phyloP scores from a whole-genome alignment of 2,797 vertebrate genomes.

The Tadarida brasiliensis region DNA sequence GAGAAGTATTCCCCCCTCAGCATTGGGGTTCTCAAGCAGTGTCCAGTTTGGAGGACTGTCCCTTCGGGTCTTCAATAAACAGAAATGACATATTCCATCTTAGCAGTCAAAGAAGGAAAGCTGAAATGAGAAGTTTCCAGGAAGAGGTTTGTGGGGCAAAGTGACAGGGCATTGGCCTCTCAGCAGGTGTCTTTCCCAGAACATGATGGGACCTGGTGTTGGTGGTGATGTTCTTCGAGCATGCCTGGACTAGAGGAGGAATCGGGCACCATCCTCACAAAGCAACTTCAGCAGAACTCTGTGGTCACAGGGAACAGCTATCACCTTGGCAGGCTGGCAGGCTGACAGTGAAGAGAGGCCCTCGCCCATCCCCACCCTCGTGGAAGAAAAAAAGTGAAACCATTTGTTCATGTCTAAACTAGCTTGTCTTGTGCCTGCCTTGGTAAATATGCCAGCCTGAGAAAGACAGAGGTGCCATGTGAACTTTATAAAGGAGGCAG shows the following conservation, averaged over 20 bases:
- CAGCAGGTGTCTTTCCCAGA: background rate
- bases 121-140: background rate
- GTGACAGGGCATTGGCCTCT: background rate
- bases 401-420: background rate
- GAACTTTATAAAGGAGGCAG: background rate
- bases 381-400: background rate
- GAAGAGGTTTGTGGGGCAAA: background rate
- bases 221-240: background rate
- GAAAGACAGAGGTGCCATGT: background rate
- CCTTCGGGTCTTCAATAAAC: background rate
- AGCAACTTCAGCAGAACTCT: background rate
- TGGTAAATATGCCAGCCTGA: background rate
- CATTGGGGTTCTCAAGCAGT: background rate
- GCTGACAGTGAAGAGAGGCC: background rate
- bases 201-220: background rate
- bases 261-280: background rate
- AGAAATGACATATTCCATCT: constrained; percentile 40
- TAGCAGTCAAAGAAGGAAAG: constrained; percentile 47
- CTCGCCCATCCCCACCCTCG: background rate
- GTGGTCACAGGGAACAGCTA: background rate
- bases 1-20: background rate
- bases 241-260: background rate
- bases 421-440: background rate
- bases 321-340: background rate
- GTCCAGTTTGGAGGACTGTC: background rate